These are phyloP conservation scores for Mastacembelus armatus DNA, from an alignment of 2,797 vertebrate genomes.

Conservation along the genomic window DNA sequence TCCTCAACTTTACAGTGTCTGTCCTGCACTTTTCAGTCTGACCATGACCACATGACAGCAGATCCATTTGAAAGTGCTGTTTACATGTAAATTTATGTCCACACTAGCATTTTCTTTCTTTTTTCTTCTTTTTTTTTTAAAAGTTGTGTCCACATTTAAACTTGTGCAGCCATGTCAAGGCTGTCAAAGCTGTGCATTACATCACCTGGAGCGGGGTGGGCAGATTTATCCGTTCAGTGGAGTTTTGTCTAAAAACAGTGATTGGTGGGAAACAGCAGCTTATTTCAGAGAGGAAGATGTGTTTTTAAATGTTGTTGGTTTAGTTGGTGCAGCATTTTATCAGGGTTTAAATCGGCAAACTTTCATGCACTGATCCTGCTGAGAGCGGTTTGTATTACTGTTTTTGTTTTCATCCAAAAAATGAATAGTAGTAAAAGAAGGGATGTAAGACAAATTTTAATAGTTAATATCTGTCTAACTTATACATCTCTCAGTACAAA, in stretches of 20 bases:
- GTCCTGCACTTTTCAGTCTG: slow-evolving; percentile 49
- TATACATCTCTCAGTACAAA: not conserved
- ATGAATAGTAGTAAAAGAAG: not conserved
- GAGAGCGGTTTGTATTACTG: too few relatives aligned
- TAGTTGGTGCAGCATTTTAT: not conserved
- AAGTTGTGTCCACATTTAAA: slow-evolving; percentile 44
- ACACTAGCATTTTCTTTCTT: slow-evolving; percentile 52
- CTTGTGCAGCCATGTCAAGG: slow-evolving; percentile 32
- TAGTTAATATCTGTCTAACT: too few relatives aligned
- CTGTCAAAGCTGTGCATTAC: slow-evolving; percentile 19
- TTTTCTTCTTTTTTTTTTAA: slow-evolving; percentile 9
- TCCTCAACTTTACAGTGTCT: slow-evolving; percentile 56
- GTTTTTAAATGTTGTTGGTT: too few relatives aligned
- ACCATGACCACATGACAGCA: slow-evolving; percentile 46
- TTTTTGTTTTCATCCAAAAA: not conserved
- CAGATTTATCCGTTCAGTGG: not conserved
- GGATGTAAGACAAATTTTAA: too few relatives aligned
- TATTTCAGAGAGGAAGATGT: not conserved
- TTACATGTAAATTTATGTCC: slow-evolving; percentile 57
- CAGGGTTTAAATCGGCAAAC: not conserved
- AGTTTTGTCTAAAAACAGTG: not conserved
- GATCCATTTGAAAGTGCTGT: slow-evolving; percentile 55
- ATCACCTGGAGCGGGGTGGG: slow-evolving; percentile 16
- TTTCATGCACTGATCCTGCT: not conserved
- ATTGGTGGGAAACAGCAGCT: not conserved